A percentile compares a stretch with the other conserved stretches of the same genome.
phyloP scores from a whole-genome alignment of 2,113 vertebrate species.

The Erythrolamprus reginae region DNA sequence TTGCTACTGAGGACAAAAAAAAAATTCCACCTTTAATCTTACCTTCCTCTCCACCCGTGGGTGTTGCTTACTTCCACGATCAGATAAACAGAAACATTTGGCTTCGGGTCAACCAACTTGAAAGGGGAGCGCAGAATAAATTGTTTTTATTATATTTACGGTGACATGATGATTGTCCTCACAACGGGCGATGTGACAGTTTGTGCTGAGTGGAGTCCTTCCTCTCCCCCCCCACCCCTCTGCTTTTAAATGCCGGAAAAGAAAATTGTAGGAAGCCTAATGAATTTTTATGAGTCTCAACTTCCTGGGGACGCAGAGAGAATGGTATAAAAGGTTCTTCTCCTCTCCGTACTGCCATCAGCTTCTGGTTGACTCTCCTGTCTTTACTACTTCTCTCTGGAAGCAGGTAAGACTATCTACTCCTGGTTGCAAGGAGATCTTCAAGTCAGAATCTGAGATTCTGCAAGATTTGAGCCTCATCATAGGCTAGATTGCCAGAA shows the following conservation, averaged over 20 bases:
- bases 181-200: neutral
- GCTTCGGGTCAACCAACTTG: neutral
- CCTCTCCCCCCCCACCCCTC: accelerated
- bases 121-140: neutral
- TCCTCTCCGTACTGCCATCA: neutral
- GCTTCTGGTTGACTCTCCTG: neutral
- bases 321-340: neutral
- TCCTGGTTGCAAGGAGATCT: neutral
- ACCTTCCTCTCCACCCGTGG: neutral
- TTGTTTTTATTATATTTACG: neutral
- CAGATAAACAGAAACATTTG: neutral
- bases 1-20: neutral
- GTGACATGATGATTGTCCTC: neutral
- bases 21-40: neutral
- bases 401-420: neutral
- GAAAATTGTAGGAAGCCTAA: neutral
- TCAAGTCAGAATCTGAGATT: neutral
- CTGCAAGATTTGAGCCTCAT: neutral
- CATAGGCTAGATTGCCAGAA: neutral
- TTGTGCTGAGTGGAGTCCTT: neutral
- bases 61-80: neutral
- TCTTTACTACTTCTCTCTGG: neutral
- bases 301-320: neutral
- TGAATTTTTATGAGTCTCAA: neutral
- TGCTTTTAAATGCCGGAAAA: neutral